Conservation (phyloP, 2,888 invertebrate genomes). For the Amphipoea lucens region DNA sequence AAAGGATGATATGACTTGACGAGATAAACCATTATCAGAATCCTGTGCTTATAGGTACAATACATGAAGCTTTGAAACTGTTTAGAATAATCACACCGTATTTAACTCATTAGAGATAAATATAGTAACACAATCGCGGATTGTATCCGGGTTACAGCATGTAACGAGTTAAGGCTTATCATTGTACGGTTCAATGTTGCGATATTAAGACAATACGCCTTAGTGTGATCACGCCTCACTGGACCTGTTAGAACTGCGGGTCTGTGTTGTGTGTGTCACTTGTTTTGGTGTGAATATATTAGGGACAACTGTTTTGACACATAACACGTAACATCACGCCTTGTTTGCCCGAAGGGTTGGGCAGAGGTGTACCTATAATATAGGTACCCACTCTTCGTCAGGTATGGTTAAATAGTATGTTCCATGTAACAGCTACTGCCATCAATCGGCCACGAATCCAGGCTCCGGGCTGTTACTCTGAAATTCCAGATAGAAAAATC, state of each 20-base stretch:
- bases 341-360: background rate
- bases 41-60: background rate
- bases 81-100: constrained; percentile 26
- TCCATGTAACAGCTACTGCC: background rate
- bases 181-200: constrained; percentile 51
- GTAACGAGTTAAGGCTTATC: constrained; percentile 51
- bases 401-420: background rate
- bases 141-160: constrained; percentile 33
- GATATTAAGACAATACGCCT: constrained; percentile 52
- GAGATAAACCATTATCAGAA: background rate
- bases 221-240: constrained; percentile 45
- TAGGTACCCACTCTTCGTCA: background rate
- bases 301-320: background rate
- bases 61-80: background rate
- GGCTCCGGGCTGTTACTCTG: background rate
- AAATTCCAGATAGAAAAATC: no score
- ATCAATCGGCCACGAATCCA: background rate
- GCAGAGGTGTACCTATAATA: background rate
- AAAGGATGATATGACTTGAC: no score
- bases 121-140: constrained; percentile 29
- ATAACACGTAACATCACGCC: background rate
- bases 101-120: constrained; percentile 29
- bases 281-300: constrained; percentile 9
- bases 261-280: constrained; percentile 10
- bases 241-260: constrained; percentile 31